phyloP scores from a whole-genome alignment of 2,888 invertebrate species.

The Nomada ruficornis region DNA sequence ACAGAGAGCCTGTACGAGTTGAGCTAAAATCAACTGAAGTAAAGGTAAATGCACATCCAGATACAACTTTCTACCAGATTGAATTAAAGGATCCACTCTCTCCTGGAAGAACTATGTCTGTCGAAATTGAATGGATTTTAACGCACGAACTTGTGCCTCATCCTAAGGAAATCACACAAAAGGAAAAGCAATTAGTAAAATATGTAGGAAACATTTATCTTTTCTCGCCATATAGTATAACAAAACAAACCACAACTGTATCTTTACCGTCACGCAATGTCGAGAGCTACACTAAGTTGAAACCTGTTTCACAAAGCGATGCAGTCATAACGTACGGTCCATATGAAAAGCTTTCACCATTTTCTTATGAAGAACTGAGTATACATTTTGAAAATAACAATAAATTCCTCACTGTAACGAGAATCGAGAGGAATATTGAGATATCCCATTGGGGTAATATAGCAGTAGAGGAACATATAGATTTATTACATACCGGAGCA shows the following conservation, averaged over 20 bases:
- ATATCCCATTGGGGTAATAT: constrained; percentile 99
- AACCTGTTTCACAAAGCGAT: constrained; percentile 92
- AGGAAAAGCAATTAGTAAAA: constrained; percentile 96
- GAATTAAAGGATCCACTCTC: constrained; percentile 87
- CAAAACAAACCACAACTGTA: constrained; percentile 93
- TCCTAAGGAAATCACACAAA: constrained; percentile 95
- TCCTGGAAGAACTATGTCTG: constrained; percentile 86
- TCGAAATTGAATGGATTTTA: constrained; percentile 90
- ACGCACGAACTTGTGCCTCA: constrained; percentile 92
- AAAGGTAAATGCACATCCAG: constrained; percentile 85
- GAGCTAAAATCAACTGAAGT: constrained; percentile 83
- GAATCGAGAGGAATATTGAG: constrained; percentile 94
- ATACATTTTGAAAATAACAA: constrained; percentile 98
- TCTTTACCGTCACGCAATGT: constrained; percentile 91
- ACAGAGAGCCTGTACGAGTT: constrained; percentile 81
- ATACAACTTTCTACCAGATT: constrained; percentile 86
- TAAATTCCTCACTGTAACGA: constrained; percentile 97
- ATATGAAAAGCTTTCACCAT: constrained; percentile 89
- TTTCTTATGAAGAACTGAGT: constrained; percentile 87
- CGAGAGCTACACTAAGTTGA: constrained; percentile 92
- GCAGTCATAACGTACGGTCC: constrained; percentile 95
- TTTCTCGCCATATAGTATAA: constrained; percentile 92
- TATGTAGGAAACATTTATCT: constrained; percentile 94
- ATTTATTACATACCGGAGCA: constrained; percentile 97
- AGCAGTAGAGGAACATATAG: constrained; percentile 97